phyloP scores from a whole-genome alignment of 2,113 vertebrate genomes.

The Osmerus eperlanus region DNA sequence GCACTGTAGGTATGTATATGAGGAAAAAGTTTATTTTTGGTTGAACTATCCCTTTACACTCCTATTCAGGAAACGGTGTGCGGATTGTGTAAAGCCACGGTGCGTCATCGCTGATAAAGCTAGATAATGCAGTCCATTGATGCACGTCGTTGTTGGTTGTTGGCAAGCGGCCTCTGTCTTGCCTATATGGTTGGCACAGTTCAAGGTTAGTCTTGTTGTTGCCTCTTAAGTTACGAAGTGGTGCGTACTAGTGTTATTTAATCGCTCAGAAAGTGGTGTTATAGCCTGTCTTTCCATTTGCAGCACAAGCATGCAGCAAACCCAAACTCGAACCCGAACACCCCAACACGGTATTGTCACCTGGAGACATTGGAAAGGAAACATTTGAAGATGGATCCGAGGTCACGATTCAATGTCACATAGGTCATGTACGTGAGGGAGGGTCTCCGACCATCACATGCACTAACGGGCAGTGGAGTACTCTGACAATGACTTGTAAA shows the following conservation, averaged over 20 bases:
- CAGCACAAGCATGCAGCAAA: not conserved
- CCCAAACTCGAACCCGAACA: not conserved
- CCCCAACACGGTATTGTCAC: not conserved
- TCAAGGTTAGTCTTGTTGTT: not conserved
- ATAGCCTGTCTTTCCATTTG: not conserved
- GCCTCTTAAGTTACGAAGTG: not conserved
- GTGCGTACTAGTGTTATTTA: not conserved
- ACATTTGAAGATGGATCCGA: not conserved
- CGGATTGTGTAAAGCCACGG: not conserved
- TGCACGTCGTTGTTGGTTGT: not conserved
- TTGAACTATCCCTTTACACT: no score
- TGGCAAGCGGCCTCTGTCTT: not conserved
- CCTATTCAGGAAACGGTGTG: not conserved
- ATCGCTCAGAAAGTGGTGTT: not conserved
- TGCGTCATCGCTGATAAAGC: no score
- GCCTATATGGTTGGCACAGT: not conserved
- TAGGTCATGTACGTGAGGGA: not conserved
- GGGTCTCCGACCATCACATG: not conserved
- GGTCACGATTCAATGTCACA: not conserved
- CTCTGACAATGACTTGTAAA: not conserved
- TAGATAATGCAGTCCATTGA: not conserved
- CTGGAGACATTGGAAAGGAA: not conserved
- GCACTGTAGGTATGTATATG: no score
- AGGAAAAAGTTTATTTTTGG: no score
- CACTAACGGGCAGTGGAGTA: not conserved